Conservation (phyloP, 2,888 invertebrate species). For the Epistrophe grossulariae region DNA sequence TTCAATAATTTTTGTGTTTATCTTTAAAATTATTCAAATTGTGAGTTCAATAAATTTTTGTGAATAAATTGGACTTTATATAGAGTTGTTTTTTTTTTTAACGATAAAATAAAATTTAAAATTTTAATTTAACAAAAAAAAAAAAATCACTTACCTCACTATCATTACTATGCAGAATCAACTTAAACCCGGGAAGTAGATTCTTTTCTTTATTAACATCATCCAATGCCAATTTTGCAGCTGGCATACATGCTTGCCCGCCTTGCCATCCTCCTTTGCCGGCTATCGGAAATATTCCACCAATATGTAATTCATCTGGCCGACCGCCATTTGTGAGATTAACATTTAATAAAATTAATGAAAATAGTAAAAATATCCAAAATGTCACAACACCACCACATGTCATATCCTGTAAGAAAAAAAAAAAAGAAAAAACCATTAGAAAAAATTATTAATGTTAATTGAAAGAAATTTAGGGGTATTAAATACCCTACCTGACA, state of each 20-base stretch:
- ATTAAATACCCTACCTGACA: neutral
- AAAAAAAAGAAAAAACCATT: neutral
- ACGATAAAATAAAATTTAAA: neutral
- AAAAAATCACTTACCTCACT: constrained; percentile 91
- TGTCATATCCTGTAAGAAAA: constrained; percentile 83
- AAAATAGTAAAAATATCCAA: constrained; percentile 84
- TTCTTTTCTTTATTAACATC: constrained; percentile 96
- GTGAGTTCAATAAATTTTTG: too few species aligned
- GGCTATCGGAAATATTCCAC: constrained; percentile 98
- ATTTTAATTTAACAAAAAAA: neutral
- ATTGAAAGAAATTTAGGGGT: neutral
- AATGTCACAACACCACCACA: constrained; percentile 84
- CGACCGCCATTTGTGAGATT: constrained; percentile 81
- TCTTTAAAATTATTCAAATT: too few species aligned
- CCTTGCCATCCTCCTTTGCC: constrained; percentile 99
- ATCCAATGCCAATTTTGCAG: constrained; percentile 97
- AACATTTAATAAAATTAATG: constrained; percentile 81
- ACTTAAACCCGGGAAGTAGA: constrained; percentile 94
- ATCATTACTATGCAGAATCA: constrained; percentile 97
- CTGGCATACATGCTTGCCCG: constrained; percentile 99
- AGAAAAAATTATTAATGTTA: neutral
- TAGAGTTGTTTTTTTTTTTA: too few species aligned
- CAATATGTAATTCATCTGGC: constrained; percentile 94
- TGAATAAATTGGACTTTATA: too few species aligned
- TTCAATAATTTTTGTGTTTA: too few species aligned